These are phyloP conservation scores for Phengaris alcon DNA, from an alignment of 2,888 invertebrate genomes.

Conservation along the genomic window DNA sequence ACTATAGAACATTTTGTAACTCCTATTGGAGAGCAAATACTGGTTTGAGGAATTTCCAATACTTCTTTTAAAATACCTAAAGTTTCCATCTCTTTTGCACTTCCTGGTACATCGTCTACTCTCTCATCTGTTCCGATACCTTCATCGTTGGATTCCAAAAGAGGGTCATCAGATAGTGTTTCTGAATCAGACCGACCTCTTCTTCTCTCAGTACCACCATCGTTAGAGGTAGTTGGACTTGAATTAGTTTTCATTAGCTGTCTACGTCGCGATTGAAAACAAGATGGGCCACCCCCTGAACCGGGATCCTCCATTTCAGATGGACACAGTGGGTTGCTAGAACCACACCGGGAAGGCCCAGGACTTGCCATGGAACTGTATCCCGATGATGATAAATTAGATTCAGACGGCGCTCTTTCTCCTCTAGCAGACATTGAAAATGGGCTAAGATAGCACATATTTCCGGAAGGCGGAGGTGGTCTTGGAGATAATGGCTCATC, in stretches of 20 bases:
- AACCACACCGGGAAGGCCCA: slow-evolving; percentile 89
- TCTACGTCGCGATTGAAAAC: slow-evolving; percentile 79
- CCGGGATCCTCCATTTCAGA: slow-evolving; percentile 87
- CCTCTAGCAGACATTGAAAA: slow-evolving; percentile 86
- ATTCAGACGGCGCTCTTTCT: slow-evolving; percentile 89
- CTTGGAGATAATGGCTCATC: slow-evolving; percentile 85
- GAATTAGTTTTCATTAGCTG: slow-evolving; percentile 82
- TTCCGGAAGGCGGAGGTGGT: slow-evolving; percentile 72
- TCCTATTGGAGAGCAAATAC: slow-evolving; percentile 68
- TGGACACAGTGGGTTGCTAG: slow-evolving; percentile 88
- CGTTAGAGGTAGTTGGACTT: slow-evolving; percentile 66
- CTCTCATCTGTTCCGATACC: slow-evolving; percentile 88
- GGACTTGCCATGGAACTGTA: slow-evolving; percentile 93
- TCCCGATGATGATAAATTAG: slow-evolving; percentile 90
- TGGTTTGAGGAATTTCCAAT: slow-evolving; percentile 68
- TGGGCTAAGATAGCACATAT: slow-evolving; percentile 88
- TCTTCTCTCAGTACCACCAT: slow-evolving; percentile 72
- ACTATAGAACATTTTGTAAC: slow-evolving; percentile 76
- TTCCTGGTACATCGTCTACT: slow-evolving; percentile 84
- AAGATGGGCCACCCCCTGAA: slow-evolving; percentile 75
- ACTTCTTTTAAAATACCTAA: slow-evolving; percentile 66
- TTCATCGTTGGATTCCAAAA: slow-evolving; percentile 86
- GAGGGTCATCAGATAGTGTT: slow-evolving; percentile 85
- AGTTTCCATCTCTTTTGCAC: slow-evolving; percentile 81
- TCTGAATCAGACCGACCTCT: slow-evolving; percentile 86